A percentile compares a stretch with the other conserved stretches of the same genome.
phyloP scores from a whole-genome alignment of 2,113 vertebrate species.

The Equus quagga region DNA sequence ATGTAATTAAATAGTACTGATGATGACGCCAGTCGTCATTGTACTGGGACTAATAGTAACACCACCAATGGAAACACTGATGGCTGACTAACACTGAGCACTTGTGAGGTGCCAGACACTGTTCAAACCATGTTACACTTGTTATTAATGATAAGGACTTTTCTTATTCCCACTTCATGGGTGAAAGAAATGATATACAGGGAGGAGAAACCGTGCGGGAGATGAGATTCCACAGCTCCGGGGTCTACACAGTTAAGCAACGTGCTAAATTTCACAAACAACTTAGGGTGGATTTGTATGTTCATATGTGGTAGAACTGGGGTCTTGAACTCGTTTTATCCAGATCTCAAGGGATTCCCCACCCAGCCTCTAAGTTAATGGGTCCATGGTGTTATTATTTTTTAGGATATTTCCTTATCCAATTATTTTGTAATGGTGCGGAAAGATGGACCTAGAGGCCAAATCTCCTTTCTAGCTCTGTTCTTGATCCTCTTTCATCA shows the following conservation, averaged over 20 bases:
- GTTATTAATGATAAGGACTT: fast-evolving
- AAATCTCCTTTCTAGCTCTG: no score
- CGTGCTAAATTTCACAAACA: fast-evolving
- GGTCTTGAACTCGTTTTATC: background rate
- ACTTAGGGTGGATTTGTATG: fast-evolving
- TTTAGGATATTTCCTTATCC: background rate
- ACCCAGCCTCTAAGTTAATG: fast-evolving
- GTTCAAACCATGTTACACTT: fast-evolving
- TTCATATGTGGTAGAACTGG: fast-evolving
- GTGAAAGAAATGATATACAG: background rate
- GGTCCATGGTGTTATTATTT: fast-evolving
- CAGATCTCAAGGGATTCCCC: background rate
- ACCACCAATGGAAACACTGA: fast-evolving
- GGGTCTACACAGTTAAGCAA: background rate
- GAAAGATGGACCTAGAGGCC: background rate
- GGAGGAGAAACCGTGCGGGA: background rate
- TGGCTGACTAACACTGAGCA: background rate
- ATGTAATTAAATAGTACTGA: no score
- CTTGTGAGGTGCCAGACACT: fast-evolving
- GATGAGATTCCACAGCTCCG: no score
- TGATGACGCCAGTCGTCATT: no score
- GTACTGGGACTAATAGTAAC: no score
- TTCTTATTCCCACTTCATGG: background rate
- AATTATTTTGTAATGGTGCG: background rate
- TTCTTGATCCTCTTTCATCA: fast-evolving